Evolutionary conservation across 2,888 invertebrate species (phyloP), one percentile per base, ranked within the genome.

Genomic region (Pristionchus maxplancki): DNA sequence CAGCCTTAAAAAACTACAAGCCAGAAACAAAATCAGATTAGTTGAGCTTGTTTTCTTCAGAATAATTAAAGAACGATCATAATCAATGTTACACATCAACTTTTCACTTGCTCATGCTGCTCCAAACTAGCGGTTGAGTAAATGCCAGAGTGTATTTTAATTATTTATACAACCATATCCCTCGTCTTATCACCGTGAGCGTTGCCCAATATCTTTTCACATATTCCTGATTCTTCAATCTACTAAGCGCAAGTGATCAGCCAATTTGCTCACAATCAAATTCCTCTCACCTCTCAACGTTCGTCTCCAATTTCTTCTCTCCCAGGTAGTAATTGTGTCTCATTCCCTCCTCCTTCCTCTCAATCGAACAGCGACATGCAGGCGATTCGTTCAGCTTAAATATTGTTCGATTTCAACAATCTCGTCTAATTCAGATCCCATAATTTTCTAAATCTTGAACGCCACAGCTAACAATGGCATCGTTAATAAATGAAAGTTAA

Each of bases 341-440:
- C 37, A 87, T 87, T 48, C 71, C 87, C 34, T 71, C 74, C 31
- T 28, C 28, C 53, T 74, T 87, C n/a, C 50, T 24, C 5, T 67
- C 34, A 11, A 17, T 5, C 5, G 87, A 44, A 31, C 87, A 87
- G 1, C 87, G 48, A 87, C 87, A 87, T 24, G 50, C 50, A 2
- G 87, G 87, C n/a, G 58, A 48, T 20, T 87, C 87, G 87, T 87
- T 87, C 24, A 87, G 28, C 87, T 87, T 50, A 34, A 81, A 40
- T 28, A 81, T 74, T 37, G 24, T 82, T 9, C 4, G 8, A 50
- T 5, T 20, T 40, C 17, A 24, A 82, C 8, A 50, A 28, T 20
- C 9, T 53, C 9, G 28, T 15, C n/a, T 28, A 17, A 64, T 62
- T 5, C 11, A 58, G 13, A 62, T 34, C 28, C 11, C 13, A 64